These are phyloP conservation scores for Spea hammondii DNA, from an alignment of 2,797 vertebrate genomes.

Conservation along the genomic window DNA sequence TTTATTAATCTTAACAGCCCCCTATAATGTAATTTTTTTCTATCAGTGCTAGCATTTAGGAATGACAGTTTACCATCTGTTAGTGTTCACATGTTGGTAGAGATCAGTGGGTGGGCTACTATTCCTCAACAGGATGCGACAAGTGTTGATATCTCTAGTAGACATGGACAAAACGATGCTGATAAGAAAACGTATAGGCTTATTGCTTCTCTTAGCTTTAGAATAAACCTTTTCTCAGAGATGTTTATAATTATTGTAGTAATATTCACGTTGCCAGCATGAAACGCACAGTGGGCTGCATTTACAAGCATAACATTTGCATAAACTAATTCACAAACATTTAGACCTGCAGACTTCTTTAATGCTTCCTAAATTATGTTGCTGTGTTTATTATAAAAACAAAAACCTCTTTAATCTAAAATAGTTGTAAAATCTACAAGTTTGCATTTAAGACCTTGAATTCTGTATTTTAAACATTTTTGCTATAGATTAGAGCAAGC, in stretches of 20 bases:
- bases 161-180: constrained; percentile 11
- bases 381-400: neutral
- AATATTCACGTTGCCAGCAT: constrained; percentile 33
- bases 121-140: constrained; percentile 3
- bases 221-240: constrained; percentile 12
- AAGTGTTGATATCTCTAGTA: constrained; percentile 26
- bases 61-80: constrained; percentile 27
- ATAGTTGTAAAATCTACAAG: too few relatives aligned
- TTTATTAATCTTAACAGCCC: constrained; percentile 14
- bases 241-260: constrained; percentile 15
- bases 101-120: constrained; percentile 6
- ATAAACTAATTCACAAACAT: constrained; percentile 43
- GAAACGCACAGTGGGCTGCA: constrained; percentile 23
- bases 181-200: constrained; percentile 1
- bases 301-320: constrained; percentile 38
- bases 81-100: constrained; percentile 11
- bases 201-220: constrained; percentile 9
- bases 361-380: neutral
- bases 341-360: constrained; percentile 7
- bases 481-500: too few relatives aligned
- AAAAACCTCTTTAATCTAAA: too few relatives aligned
- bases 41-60: neutral
- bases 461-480: too few relatives aligned
- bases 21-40: neutral
- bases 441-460: too few relatives aligned